These are phyloP conservation scores for Lophius piscatorius DNA, from an alignment of 2,113 vertebrate genomes.

Conservation along the genomic window DNA sequence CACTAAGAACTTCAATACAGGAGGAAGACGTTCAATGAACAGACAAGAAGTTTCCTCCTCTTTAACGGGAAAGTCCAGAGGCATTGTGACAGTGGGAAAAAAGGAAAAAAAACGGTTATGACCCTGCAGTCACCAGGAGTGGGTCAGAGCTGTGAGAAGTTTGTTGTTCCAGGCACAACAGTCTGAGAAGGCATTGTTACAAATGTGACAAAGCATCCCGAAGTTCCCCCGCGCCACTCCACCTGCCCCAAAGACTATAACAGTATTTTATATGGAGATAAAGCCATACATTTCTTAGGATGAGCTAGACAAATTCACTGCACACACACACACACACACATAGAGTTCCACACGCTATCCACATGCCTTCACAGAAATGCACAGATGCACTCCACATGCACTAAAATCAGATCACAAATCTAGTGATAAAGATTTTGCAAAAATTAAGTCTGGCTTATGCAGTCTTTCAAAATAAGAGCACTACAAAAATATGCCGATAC, in stretches of 20 bases:
- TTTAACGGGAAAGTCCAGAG: slow-evolving; percentile 73
- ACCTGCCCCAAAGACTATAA: slow-evolving; percentile 80
- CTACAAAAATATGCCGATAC: slow-evolving; percentile 45
- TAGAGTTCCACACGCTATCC: slow-evolving; percentile 55
- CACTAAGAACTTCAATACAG: slow-evolving; percentile 38
- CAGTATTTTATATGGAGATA: slow-evolving; percentile 93
- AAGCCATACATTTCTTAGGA: slow-evolving; percentile 97
- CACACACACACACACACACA: slow-evolving; percentile 39
- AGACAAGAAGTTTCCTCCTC: slow-evolving; percentile 78
- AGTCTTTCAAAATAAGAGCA: slow-evolving; percentile 67
- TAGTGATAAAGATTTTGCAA: slow-evolving; percentile 51
- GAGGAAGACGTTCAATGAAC: slow-evolving; percentile 23
- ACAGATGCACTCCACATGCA: slow-evolving; percentile 68
- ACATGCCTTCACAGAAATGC: slow-evolving; percentile 59
- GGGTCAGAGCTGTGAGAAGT: slow-evolving; percentile 51
- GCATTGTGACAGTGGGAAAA: slow-evolving; percentile 11
- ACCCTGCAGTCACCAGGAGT: slow-evolving; percentile 32
- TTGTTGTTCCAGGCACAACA: slow-evolving; percentile 29
- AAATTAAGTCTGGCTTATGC: slow-evolving; percentile 75
- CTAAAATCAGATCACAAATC: slow-evolving; percentile 55
- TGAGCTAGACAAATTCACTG: slow-evolving; percentile 61
- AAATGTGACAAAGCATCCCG: slow-evolving; percentile 63
- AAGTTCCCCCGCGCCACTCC: slow-evolving; percentile 24
- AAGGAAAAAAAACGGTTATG: slow-evolving; percentile 17
- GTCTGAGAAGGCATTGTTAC: slow-evolving; percentile 57